phyloP scores from a whole-genome alignment of 2,888 invertebrate genomes.

The Poecilobothrus nobilitatus region DNA sequence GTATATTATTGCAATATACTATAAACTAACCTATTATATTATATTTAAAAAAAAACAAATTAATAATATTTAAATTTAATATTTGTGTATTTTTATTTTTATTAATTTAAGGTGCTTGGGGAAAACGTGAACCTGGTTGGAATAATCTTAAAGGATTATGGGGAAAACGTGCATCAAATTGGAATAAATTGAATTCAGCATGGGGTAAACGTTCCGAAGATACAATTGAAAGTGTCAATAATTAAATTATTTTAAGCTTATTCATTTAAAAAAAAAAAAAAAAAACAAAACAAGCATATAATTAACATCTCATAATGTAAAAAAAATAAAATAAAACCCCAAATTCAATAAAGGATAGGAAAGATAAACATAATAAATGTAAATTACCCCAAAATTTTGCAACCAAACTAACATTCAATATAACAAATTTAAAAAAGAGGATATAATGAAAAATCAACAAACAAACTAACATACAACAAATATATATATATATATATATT shows the following conservation, averaged over 20 bases:
- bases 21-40: not conserved
- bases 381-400: no score
- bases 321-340: no score
- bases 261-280: no score
- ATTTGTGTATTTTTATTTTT: constrained; percentile 14
- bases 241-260: not conserved
- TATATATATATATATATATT: not conserved
- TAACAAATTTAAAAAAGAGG: not conserved
- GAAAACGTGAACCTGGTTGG: constrained; percentile 71
- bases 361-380: no score
- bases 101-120: constrained; percentile 58
- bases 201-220: constrained; percentile 40
- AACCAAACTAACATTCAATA: not conserved
- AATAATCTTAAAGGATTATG: constrained; percentile 70
- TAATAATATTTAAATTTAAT: not conserved
- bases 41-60: not conserved
- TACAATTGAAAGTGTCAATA: not conserved
- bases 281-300: no score
- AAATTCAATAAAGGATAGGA: no score
- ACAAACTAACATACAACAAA: not conserved
- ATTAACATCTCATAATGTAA: no score
- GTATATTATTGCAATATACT: no score
- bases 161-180: constrained; percentile 55
- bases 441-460: not conserved
- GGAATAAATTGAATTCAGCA: constrained; percentile 41